Base-by-base conservation (phyloP, 2,113 vertebrate genomes). In the Hippotragus niger region DNA sequence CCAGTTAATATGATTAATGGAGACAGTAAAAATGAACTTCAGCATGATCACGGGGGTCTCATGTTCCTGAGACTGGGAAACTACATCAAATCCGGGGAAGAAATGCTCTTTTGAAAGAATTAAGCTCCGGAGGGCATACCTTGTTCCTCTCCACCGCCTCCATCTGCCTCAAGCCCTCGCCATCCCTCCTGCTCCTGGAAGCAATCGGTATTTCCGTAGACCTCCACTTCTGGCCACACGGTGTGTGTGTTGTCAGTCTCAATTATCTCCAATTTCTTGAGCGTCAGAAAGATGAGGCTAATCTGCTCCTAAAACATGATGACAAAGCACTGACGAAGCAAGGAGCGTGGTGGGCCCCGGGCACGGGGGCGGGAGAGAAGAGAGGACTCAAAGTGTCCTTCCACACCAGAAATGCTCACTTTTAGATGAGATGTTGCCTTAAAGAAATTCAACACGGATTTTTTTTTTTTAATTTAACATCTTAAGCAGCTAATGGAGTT, bases 1-100 rank as follows among this genome's bases (percentile, higher is more conserved):
- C 91, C 50, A 33, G 52, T 94, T 96, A 96, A 92, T 94, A 87
- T 96, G 95, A 98, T 98, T 96, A 89, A 95, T 90, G 92, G 15
- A 13, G 45, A 55, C 40, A 50, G 87, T 15, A 27, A 88, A 78
- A 86, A 27, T 12, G 81, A 97, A 67, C 81, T 33, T 71, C 40
- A 8, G 55, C 0, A 0, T 45, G 45, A 67, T 87, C 94, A 31
- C 5, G 0, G 78, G 76, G 31, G 90, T 43, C 90, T 87, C 27
- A 0, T 89, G 45, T 67, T 74, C 74, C 92, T 16, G 74, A 95
- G 62, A 23, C 23, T 3, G 0, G 15, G 52, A 88, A 87, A 50
- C 57, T 85, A 64, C 82, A 64, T 83, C 60, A 33, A 21, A 33
- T 91, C 86, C 19, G 36, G 0, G 4, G 53, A 45, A 92, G 93